These are phyloP conservation scores for Sepioteuthis lessoniana DNA, from an alignment of 2,888 invertebrate species.

Conservation along the genomic window DNA sequence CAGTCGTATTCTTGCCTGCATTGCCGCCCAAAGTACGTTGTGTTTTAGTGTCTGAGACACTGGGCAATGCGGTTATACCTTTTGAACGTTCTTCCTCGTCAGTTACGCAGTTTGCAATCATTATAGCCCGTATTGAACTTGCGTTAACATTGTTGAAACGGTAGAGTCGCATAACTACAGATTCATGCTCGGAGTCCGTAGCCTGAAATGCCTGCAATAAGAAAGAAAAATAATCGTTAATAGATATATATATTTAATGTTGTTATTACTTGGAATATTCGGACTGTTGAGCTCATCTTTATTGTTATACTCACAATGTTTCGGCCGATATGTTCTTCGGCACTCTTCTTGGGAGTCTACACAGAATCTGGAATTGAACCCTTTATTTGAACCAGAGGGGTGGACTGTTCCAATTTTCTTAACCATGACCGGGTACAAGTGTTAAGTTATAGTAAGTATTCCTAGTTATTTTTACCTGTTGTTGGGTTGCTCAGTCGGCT, in stretches of 20 bases:
- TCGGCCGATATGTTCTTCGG: no score
- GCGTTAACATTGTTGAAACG: slow-evolving; percentile 85
- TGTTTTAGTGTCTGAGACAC: background rate
- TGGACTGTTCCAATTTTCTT: no score
- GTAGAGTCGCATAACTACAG: slow-evolving; percentile 78
- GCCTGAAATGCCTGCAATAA: slow-evolving; percentile 82
- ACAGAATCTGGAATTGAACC: no score
- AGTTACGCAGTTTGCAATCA: slow-evolving; percentile 82
- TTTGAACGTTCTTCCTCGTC: slow-evolving; percentile 50
- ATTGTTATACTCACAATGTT: no score
- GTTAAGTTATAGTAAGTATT: no score
- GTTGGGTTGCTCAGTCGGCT: no score
- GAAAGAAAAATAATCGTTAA: slow-evolving; percentile 16
- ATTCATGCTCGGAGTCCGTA: slow-evolving; percentile 84
- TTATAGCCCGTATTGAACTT: slow-evolving; percentile 84
- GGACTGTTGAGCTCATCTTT: no score
- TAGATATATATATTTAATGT: background rate
- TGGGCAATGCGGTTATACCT: background rate
- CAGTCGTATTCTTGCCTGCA: background rate
- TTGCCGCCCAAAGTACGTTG: background rate
- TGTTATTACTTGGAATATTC: no score
- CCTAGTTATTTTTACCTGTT: no score
- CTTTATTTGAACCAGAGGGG: no score
- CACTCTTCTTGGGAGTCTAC: no score
- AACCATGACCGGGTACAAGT: no score